A percentile compares a stretch with the other conserved stretches of the same genome.
phyloP scores from a whole-genome alignment of 2,797 vertebrate species.

The Odontamblyopus lacepedii region DNA sequence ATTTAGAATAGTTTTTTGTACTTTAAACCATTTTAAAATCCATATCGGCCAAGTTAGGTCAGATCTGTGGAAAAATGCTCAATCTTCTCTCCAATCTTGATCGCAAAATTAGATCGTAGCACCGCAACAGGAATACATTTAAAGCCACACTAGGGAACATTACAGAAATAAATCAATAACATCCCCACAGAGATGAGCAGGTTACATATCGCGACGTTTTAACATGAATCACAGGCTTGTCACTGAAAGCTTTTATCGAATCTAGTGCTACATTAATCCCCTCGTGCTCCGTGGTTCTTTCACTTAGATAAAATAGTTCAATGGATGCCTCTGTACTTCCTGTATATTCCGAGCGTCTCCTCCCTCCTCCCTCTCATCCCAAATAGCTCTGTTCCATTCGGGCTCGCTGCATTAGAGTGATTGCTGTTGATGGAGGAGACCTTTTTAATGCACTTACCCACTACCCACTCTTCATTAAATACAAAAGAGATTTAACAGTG shows the following conservation, averaged over 20 bases:
- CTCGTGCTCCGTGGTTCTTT: constrained; percentile 31
- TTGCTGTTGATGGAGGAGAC: constrained; percentile 58
- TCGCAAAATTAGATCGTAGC: no score
- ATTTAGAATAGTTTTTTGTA: no score
- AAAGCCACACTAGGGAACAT: background rate
- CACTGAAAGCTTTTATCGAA: constrained; percentile 54
- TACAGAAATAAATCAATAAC: background rate
- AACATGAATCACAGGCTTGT: constrained; percentile 38
- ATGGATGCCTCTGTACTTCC: constrained; percentile 9
- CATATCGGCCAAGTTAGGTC: no score
- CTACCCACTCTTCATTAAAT: constrained; percentile 51
- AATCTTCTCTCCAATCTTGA: no score
- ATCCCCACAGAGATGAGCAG: background rate
- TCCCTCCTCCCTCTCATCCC: constrained; percentile 31
- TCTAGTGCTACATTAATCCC: constrained; percentile 56
- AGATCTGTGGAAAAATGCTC: no score
- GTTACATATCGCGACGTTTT: background rate
- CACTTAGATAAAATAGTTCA: constrained; percentile 39
- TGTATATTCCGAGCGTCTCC: constrained; percentile 12
- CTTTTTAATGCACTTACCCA: constrained; percentile 64
- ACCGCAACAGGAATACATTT: no score
- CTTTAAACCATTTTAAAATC: no score
- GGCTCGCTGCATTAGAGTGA: constrained; percentile 62
- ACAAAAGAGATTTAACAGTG: constrained; percentile 36
- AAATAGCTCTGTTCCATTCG: constrained; percentile 36